A percentile compares a stretch with the other conserved stretches of the same genome.
Conservation (phyloP, 2,113 vertebrate genomes). For the Dolichotis patagonum region DNA sequence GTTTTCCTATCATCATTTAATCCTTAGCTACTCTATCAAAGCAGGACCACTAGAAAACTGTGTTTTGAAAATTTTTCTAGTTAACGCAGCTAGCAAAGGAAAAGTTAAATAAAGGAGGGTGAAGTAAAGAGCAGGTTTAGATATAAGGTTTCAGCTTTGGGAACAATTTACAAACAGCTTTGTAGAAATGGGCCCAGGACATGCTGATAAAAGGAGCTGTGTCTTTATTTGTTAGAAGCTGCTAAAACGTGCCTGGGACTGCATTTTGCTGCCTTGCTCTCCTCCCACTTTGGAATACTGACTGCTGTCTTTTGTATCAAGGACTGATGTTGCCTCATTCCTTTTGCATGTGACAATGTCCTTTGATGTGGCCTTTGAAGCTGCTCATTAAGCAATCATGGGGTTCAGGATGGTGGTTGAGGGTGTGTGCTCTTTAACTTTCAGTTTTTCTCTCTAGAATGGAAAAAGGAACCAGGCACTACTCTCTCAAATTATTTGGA, state of each 20-base stretch:
- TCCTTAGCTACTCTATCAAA: slow-evolving; percentile 21
- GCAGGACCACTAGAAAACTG: neutral
- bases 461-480: neutral
- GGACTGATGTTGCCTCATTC: neutral
- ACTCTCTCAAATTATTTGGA: neutral
- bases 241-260: neutral
- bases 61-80: slow-evolving; percentile 78
- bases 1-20: slow-evolving; percentile 48
- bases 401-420: slow-evolving; percentile 38
- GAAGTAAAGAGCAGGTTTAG: neutral
- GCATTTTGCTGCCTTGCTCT: neutral
- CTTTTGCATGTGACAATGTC: slow-evolving; percentile 9
- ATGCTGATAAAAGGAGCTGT: neutral
- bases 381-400: neutral
- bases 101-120: neutral
- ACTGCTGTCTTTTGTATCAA: slow-evolving; percentile 24
- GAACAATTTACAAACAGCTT: neutral
- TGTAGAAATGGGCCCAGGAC: neutral
- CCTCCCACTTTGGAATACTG: neutral
- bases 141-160: neutral
- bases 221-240: neutral
- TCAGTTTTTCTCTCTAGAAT: neutral
- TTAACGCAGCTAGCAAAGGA: slow-evolving; percentile 40
- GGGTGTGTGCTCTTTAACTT: slow-evolving; percentile 6
- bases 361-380: slow-evolving; percentile 20